Base-by-base conservation (phyloP, 2,888 invertebrate species). In the Stenolophus ochropezus region DNA sequence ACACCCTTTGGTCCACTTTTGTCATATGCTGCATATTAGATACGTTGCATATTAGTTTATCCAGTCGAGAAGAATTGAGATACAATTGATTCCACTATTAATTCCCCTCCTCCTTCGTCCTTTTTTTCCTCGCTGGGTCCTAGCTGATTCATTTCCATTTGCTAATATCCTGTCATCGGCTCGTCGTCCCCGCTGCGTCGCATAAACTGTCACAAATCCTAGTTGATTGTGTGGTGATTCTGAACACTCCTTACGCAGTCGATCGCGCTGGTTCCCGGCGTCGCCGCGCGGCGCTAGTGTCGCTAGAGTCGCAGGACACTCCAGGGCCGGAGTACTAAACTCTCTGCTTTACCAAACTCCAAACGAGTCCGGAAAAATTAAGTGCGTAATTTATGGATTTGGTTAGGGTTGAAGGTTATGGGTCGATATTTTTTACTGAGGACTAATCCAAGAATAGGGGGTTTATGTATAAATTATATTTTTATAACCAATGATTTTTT, bases 151-250 rank as follows among this genome's bases (percentile, higher is more conserved):
- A 79, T 79, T 79, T 71, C 71, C 79, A 79, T 79, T 79, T 71
- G 79, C 79, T 79, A 78, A 78, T 78, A 78, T 78, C 79, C 49
- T 79, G 79, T 79, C 79, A 71, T 49, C 78, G 49, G 21, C n/a
- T 14, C 76, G 69, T 14, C 61, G 78, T 49, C 51, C 69, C 69
- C 49, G 49, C 23, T 58, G 33, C 77, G 58, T 61, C 71, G 51
- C 73, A 73, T 71, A 81, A 81, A 81, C 73, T 81, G 80, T 81
- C 80, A 69, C 79, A 81, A 81, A 81, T 81, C 80, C 73, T 58
- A 58, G 73, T 81, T 81, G 80, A 81, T 81, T 81, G 80, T 81
- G 80, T 81, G 80, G 80, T 81, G 80, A 81, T 80, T 80, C 58
- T 73, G 80, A 81, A 81, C 80, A 81, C 73, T 74, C 80, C 80